These are phyloP conservation scores for Pectinophora gossypiella DNA, from an alignment of 1,140 invertebrate genomes.

Conservation along the genomic window DNA sequence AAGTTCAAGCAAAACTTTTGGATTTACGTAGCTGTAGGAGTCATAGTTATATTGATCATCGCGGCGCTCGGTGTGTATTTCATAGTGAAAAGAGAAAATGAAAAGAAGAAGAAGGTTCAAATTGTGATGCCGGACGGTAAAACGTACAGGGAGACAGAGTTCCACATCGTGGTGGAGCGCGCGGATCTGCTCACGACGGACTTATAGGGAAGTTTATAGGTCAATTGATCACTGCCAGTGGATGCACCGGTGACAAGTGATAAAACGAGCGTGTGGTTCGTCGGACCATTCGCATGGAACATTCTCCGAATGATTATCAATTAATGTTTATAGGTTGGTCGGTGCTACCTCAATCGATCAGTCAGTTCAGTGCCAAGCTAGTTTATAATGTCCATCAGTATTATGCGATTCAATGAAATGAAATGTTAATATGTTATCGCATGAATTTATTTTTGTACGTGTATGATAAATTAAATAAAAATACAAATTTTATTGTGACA, in stretches of 20 bases:
- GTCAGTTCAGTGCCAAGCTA: constrained; percentile 46
- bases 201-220: constrained; percentile 69
- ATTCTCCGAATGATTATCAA: constrained; percentile 5
- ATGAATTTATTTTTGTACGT: constrained; percentile 22
- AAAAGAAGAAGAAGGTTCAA: constrained; percentile 72
- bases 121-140: constrained; percentile 87
- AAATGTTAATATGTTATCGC: constrained; percentile 7
- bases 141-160: constrained; percentile 88
- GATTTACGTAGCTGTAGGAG: constrained; percentile 57
- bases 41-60: constrained; percentile 57
- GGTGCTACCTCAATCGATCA: constrained; percentile 36
- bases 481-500: too few species aligned
- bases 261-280: constrained; percentile 3
- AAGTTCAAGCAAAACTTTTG: constrained; percentile 61
- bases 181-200: constrained; percentile 87
- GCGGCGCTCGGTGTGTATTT: constrained; percentile 50
- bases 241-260: not conserved
- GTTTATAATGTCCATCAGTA: constrained; percentile 36
- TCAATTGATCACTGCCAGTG: constrained; percentile 14
- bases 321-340: constrained; percentile 6
- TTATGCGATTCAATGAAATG: constrained; percentile 25
- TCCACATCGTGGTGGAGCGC: constrained; percentile 89
- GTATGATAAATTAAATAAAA: not conserved
- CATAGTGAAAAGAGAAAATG: constrained; percentile 52
- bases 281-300: constrained; percentile 2